A percentile compares a stretch with the other conserved stretches of the same genome.
These are phyloP conservation scores for Dynastes grantii DNA, from an alignment of 2,888 invertebrate species.

Conservation along the genomic window DNA sequence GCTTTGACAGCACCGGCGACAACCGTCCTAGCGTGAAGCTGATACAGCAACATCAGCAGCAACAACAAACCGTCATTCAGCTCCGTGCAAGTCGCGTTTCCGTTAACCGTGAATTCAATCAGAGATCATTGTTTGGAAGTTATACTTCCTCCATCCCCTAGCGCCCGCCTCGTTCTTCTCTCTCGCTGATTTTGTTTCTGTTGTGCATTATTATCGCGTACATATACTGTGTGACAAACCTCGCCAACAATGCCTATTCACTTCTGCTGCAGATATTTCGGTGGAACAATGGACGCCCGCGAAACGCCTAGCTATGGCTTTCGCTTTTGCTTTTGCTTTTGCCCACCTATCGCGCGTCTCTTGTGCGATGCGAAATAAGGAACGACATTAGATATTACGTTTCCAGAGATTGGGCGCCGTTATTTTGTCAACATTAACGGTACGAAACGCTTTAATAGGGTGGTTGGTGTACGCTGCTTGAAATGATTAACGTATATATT, in stretches of 20 bases:
- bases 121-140: slow-evolving; percentile 59
- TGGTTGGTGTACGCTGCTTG: no score
- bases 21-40: slow-evolving; percentile 56
- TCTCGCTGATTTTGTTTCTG: slow-evolving; percentile 49
- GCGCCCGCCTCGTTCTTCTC: not conserved
- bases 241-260: slow-evolving; percentile 46
- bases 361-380: not conserved
- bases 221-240: slow-evolving; percentile 43
- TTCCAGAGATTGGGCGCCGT: not conserved
- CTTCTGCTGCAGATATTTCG: slow-evolving; percentile 35
- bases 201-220: slow-evolving; percentile 36
- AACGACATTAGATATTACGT: not conserved
- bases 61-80: slow-evolving; percentile 46
- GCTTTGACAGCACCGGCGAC: slow-evolving; percentile 50
- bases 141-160: slow-evolving; percentile 55
- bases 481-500: no score
- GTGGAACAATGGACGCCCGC: slow-evolving; percentile 29
- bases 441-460: no score
- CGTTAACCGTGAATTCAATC: slow-evolving; percentile 58
- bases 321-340: not conserved
- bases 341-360: slow-evolving; percentile 3
- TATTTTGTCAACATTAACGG: no score
- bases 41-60: slow-evolving; percentile 44
- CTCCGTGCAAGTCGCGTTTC: slow-evolving; percentile 43
- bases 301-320: not conserved